phyloP scores from a whole-genome alignment of 1,140 invertebrate species.

The Drosophila lacteicornis region DNA sequence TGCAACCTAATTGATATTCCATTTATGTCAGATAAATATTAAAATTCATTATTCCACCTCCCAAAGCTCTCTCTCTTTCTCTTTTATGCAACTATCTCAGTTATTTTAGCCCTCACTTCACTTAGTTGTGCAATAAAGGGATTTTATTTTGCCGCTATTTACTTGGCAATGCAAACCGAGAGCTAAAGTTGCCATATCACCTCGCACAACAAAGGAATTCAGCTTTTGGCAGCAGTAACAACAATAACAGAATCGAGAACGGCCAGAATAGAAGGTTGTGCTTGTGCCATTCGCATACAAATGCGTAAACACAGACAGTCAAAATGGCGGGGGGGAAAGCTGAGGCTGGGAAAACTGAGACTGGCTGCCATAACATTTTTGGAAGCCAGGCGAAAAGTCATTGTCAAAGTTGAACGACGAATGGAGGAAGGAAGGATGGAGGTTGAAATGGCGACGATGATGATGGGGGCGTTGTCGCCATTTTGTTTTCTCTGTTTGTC shows the following conservation, averaged over 20 bases:
- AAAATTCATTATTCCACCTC: conserved; percentile 11
- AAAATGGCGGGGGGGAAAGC: not conserved
- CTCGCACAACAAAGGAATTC: conserved; percentile 25
- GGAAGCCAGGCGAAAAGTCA: conserved; percentile 75
- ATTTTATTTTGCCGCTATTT: conserved; percentile 33
- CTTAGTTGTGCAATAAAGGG: conserved; percentile 30
- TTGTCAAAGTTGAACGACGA: conserved; percentile 69
- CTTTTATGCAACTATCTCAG: not conserved
- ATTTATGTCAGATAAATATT: conserved; percentile 9
- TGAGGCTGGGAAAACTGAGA: conserved; percentile 19
- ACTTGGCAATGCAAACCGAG: conserved; percentile 28
- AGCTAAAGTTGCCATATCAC: conserved; percentile 30
- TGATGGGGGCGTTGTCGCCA: conserved; percentile 63
- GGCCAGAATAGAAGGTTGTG: conserved; percentile 16
- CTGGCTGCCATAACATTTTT: conserved; percentile 62
- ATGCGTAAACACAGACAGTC: conserved; percentile 53
- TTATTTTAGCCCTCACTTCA: conserved; percentile 7
- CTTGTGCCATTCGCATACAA: conserved; percentile 34
- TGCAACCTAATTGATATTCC: not conserved
- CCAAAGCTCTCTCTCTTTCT: not conserved
- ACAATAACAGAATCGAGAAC: conserved; percentile 27
- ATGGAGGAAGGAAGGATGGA: not conserved
- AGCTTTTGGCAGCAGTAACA: conserved; percentile 8
- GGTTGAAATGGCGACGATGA: conserved; percentile 37
- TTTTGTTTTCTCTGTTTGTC: conserved; percentile 68